Percentiles rank a stretch among this genome's conserved stretches.
Conservation (phyloP, 2,797 vertebrate genomes). For the Chloroceryle amazona region DNA sequence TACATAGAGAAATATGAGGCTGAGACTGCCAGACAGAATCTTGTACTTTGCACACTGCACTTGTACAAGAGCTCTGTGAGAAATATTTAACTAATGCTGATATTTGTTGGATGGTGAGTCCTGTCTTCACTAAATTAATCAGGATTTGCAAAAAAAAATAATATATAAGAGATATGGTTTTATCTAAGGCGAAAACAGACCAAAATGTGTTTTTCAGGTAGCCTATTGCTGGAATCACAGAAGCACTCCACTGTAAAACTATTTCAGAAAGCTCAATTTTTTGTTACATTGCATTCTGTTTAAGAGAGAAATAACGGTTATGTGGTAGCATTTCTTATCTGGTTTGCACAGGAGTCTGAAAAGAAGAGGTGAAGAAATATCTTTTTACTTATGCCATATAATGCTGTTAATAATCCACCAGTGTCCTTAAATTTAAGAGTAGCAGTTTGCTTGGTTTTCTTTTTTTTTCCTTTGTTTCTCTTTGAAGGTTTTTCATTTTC, state of each 20-base stretch:
- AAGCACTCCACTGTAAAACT: neutral
- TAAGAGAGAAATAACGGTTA: neutral
- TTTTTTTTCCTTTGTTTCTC: neutral
- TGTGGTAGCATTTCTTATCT: neutral
- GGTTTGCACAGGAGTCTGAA: neutral
- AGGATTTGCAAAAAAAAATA: neutral
- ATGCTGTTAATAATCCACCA: neutral
- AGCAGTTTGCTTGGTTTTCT: neutral
- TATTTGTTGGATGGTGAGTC: neutral
- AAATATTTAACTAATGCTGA: neutral
- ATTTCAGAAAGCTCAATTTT: neutral
- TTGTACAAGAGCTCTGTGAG: neutral
- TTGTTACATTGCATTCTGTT: neutral
- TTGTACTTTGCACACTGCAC: neutral
- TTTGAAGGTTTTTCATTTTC: neutral
- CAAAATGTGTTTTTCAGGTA: neutral
- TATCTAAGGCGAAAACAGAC: neutral
- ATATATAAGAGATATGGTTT: neutral
- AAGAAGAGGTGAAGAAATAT: neutral
- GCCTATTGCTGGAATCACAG: neutral
- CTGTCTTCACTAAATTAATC: neutral
- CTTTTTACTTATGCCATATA: neutral
- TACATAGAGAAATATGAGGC: neutral
- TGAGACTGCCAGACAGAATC: neutral
- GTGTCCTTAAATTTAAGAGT: neutral